Conservation (phyloP, 2,888 invertebrate genomes). For the Bhutanitis thaidina region DNA sequence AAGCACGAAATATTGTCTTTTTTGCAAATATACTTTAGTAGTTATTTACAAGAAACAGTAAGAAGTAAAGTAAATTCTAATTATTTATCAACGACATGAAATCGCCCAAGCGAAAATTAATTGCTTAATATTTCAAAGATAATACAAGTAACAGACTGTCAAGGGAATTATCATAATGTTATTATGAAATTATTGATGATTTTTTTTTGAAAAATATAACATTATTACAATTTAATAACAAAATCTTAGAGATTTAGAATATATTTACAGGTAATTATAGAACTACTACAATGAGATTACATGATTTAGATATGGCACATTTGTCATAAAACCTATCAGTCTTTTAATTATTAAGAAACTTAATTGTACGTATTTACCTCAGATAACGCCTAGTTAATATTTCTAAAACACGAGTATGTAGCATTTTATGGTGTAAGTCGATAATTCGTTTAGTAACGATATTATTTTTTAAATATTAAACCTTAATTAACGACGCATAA, state of each 20-base stretch:
- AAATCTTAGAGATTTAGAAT: not conserved
- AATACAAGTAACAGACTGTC: no score
- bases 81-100: no score
- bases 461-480: no score
- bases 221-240: not conserved
- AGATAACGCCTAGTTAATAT: conserved; percentile 2
- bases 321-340: conserved; percentile 71
- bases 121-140: no score
- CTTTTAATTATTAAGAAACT: conserved; percentile 45
- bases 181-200: conserved; percentile 22
- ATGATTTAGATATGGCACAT: conserved; percentile 66
- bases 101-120: no score
- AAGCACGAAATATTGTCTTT: conserved; percentile 70
- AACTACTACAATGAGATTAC: conserved; percentile 21
- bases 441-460: no score
- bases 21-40: conserved; percentile 21
- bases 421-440: no score
- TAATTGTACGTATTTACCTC: conserved; percentile 5
- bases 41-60: conserved; percentile 1
- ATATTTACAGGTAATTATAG: conserved; percentile 21
- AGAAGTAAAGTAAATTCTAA: not conserved
- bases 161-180: no score
- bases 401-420: not conserved
- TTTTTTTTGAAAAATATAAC: conserved; percentile 1
- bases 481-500: no score